Conservation (phyloP, 2,797 vertebrate genomes). For the Cyclopterus lumpus region DNA sequence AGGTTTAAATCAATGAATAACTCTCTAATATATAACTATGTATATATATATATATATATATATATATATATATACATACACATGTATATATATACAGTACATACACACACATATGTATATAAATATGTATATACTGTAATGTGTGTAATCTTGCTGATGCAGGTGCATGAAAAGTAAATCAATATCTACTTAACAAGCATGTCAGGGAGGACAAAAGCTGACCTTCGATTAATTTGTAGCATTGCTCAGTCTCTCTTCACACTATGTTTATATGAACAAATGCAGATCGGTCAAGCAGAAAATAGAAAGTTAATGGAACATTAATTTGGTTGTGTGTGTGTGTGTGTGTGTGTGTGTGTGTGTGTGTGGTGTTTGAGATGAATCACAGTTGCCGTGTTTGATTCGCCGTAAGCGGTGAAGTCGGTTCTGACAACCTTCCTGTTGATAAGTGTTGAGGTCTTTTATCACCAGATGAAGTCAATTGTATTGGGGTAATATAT, state of each 20-base stretch:
- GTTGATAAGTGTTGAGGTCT: not conserved
- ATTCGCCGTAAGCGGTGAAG: not conserved
- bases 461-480: not conserved
- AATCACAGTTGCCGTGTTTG: slow-evolving; percentile 10
- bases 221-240: slow-evolving; percentile 45
- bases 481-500: not conserved
- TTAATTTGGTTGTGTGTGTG: slow-evolving; percentile 24
- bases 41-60: too few species aligned
- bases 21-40: not conserved
- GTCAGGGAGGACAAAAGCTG: slow-evolving; percentile 24
- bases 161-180: slow-evolving; percentile 1
- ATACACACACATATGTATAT: too few species aligned
- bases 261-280: slow-evolving; percentile 46
- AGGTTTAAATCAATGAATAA: not conserved
- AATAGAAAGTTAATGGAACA: slow-evolving; percentile 64
- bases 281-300: slow-evolving; percentile 52
- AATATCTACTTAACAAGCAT: slow-evolving; percentile 51
- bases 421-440: not conserved
- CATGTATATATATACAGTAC: not conserved
- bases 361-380: not conserved
- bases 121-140: not conserved
- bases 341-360: slow-evolving; percentile 5
- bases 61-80: not conserved
- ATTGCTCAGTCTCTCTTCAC: slow-evolving; percentile 40
- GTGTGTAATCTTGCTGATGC: slow-evolving; percentile 25